Evolutionary conservation across 2,888 invertebrate genomes (phyloP).

Genomic region (Acleris sparsana): DNA sequence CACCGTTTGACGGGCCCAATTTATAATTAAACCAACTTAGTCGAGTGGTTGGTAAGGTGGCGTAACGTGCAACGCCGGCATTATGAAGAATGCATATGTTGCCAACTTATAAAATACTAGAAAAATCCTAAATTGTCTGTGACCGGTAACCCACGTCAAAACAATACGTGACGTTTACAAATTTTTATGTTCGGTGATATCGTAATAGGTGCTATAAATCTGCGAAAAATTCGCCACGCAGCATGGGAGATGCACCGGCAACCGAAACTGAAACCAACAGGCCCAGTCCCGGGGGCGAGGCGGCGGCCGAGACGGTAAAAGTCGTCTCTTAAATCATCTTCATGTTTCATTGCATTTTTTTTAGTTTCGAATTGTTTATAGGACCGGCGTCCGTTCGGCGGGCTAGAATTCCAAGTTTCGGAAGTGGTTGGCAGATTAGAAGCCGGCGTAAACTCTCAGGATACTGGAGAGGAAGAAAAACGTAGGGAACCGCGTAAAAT

Average conservation of each 20-base stretch:
- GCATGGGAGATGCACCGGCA: conserved; percentile 75
- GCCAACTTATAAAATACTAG: conserved; percentile 7
- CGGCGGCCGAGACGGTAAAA: conserved; percentile 63
- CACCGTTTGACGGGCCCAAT: too few relatives aligned
- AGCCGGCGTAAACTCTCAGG: conserved; percentile 83
- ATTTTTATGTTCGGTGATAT: conserved; percentile 67
- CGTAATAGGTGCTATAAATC: conserved; percentile 53
- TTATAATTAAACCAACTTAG: too few relatives aligned
- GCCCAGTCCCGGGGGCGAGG: conserved; percentile 58
- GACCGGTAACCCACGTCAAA: conserved; percentile 59
- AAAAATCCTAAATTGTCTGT: conserved; percentile 17
- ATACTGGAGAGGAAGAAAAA: conserved; percentile 68
- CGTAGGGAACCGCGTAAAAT: conserved; percentile 74
- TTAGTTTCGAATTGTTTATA: conserved; percentile 57
- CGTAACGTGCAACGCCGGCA: neutral
- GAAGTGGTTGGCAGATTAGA: conserved; percentile 88
- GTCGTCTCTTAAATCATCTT: conserved; percentile 24
- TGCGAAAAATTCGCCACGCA: conserved; percentile 74
- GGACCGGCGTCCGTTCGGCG: conserved; percentile 86
- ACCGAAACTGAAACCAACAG: conserved; percentile 66
- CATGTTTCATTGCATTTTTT: conserved; percentile 37
- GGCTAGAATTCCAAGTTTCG: conserved; percentile 88
- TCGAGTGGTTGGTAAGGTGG: too few relatives aligned
- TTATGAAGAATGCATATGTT: neutral
- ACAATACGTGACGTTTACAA: conserved; percentile 82